Evolutionary conservation across 1,140 invertebrate genomes (phyloP).

Genomic region (Chionoecetes opilio): DNA sequence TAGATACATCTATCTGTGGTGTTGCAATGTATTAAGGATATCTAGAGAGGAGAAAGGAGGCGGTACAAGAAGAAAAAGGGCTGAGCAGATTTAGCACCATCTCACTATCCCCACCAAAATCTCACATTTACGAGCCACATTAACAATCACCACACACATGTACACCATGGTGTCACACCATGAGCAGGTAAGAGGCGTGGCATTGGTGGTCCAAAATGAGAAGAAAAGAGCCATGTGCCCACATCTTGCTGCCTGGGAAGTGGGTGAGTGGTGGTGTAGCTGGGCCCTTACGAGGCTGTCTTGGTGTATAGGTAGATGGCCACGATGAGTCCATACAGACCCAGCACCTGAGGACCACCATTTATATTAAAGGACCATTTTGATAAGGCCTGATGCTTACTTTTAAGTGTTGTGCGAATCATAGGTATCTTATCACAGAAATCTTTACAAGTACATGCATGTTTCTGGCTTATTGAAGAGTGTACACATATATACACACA

Average conservation of each 20-base stretch:
- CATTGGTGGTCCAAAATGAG: background rate
- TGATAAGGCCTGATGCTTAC: too few relatives aligned
- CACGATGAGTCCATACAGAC: slow-evolving; percentile 99
- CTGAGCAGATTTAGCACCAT: slow-evolving; percentile 64
- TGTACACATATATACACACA: too few relatives aligned
- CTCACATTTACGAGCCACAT: background rate
- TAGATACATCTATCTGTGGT: background rate
- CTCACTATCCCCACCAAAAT: slow-evolving; percentile 29
- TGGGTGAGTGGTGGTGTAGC: background rate
- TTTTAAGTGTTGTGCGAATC: too few relatives aligned
- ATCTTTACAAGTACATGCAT: too few relatives aligned
- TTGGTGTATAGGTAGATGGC: slow-evolving; percentile 98
- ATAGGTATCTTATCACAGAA: too few relatives aligned
- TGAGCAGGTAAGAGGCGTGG: slow-evolving; percentile 10
- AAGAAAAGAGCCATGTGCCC: background rate
- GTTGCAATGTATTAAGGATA: background rate
- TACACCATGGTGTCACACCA: slow-evolving; percentile 53
- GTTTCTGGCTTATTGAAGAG: too few relatives aligned
- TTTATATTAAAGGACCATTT: background rate
- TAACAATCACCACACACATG: slow-evolving; percentile 24
- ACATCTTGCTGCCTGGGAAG: slow-evolving; percentile 22
- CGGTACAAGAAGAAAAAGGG: background rate
- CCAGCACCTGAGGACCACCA: slow-evolving; percentile 89
- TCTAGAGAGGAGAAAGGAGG: background rate
- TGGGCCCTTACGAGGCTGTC: slow-evolving; percentile 81